These are phyloP conservation scores for Sciurus carolinensis DNA, from an alignment of 2,797 vertebrate species.

Conservation along the genomic window DNA sequence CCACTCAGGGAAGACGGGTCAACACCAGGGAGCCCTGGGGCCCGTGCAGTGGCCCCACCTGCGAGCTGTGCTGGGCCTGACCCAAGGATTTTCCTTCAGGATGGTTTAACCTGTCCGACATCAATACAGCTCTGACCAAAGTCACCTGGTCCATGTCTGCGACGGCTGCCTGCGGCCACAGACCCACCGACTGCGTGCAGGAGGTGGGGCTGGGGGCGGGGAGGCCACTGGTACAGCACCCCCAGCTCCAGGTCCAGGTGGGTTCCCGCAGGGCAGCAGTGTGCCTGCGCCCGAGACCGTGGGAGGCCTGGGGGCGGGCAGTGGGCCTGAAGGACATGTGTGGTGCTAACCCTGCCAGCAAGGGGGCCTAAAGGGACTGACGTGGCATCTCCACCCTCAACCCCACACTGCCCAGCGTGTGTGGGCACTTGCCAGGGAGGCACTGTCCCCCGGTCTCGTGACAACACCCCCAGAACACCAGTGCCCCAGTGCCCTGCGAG, in stretches of 20 bases:
- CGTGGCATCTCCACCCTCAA: fast-evolving
- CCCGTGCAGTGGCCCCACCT: neutral
- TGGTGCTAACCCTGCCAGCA: neutral
- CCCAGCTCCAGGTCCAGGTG: no score
- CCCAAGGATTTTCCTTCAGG: slow-evolving; percentile 1
- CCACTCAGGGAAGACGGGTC: neutral
- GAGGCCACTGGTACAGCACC: fast-evolving
- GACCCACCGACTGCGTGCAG: fast-evolving
- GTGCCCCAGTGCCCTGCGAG: neutral
- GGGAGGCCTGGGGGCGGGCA: neutral
- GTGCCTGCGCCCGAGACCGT: no score
- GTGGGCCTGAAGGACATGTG: neutral
- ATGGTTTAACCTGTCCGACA: slow-evolving; percentile 11
- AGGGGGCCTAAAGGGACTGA: neutral
- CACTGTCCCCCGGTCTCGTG: neutral
- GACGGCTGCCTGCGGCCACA: slow-evolving; percentile 21
- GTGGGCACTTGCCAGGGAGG: fast-evolving
- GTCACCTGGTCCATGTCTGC: slow-evolving; percentile 2
- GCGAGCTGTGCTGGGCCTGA: neutral
- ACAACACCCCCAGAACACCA: neutral
- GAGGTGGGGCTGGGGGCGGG: neutral
- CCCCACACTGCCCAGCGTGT: neutral
- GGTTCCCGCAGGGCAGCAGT: neutral
- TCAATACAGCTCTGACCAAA: slow-evolving; percentile 21
- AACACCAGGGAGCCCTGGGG: neutral